These are phyloP conservation scores for Caenorhabditis brenneri DNA, from an alignment of 1,140 invertebrate species.

Conservation along the genomic window DNA sequence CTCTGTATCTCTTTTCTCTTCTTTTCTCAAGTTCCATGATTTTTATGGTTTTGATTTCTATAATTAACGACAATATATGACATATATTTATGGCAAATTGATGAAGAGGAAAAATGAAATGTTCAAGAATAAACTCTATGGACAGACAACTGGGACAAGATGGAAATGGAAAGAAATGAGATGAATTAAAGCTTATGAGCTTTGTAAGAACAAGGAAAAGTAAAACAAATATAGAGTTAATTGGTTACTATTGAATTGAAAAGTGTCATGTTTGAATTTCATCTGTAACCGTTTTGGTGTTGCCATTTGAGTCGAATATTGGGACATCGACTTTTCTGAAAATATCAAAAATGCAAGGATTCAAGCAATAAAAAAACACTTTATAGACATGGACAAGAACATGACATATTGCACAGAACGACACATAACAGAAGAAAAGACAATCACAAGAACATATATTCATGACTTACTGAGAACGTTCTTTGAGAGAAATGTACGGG, in stretches of 20 bases:
- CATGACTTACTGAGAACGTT: conserved; percentile 24
- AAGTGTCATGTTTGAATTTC: not conserved
- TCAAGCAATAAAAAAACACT: not conserved
- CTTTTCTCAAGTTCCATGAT: not conserved
- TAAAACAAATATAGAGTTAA: not conserved
- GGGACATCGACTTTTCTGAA: conserved; percentile 11
- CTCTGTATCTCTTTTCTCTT: not conserved
- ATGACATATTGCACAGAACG: not conserved
- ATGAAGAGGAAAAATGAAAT: not conserved
- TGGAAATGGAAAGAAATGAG: not conserved
- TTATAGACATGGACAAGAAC: not conserved
- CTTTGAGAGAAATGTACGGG: conserved; percentile 51
- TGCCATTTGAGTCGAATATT: conserved; percentile 19
- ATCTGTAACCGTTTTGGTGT: not conserved
- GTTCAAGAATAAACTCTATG: conserved; percentile 12
- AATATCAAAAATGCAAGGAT: not conserved
- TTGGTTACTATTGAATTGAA: not conserved
- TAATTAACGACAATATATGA: not conserved
- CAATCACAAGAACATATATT: not conserved
- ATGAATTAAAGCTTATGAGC: not conserved
- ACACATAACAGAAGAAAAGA: not conserved
- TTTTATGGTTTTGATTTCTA: conserved; percentile 6
- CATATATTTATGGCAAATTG: conserved; percentile 33
- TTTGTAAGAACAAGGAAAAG: not conserved
- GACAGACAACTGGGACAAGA: conserved; percentile 5